Evolutionary conservation across 2,113 vertebrate genomes (phyloP).

Genomic region (Symphodus melops): DNA sequence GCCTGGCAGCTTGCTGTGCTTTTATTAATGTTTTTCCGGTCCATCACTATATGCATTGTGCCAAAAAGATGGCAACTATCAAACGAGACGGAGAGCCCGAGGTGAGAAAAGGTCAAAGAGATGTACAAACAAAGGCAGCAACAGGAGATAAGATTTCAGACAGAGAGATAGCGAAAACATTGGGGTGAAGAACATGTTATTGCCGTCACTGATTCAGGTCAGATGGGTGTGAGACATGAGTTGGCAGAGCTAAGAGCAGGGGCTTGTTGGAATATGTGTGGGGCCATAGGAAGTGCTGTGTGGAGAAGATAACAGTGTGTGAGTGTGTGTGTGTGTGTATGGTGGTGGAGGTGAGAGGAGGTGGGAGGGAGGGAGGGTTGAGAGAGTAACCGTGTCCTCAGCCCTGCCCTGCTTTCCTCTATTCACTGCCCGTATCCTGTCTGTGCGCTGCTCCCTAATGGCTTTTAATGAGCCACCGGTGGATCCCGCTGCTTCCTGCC

Average conservation of each 20-base stretch:
- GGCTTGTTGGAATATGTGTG: slow-evolving; percentile 76
- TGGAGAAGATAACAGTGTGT: slow-evolving; percentile 82
- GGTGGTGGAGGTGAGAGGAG: slow-evolving; percentile 23
- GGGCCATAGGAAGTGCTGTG: slow-evolving; percentile 85
- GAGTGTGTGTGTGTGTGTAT: slow-evolving; percentile 47
- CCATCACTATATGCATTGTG: slow-evolving; percentile 50
- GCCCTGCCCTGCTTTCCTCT: slow-evolving; percentile 85
- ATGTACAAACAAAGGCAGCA: slow-evolving; percentile 70
- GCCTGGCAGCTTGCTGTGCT: slow-evolving; percentile 39
- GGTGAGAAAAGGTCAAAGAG: slow-evolving; percentile 72
- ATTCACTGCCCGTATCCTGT: slow-evolving; percentile 86
- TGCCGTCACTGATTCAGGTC: slow-evolving; percentile 60
- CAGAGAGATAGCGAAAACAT: slow-evolving; percentile 59
- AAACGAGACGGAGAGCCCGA: slow-evolving; percentile 59
- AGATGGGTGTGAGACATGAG: slow-evolving; percentile 69
- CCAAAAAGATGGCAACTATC: slow-evolving; percentile 67
- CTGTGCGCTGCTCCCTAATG: slow-evolving; percentile 79
- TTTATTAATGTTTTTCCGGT: slow-evolving; percentile 65
- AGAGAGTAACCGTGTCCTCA: slow-evolving; percentile 71
- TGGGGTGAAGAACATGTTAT: slow-evolving; percentile 65
- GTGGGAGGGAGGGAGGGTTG: slow-evolving; percentile 22
- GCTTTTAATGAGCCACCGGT: slow-evolving; percentile 81
- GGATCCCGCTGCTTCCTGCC: slow-evolving; percentile 76
- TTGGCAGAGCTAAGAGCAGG: slow-evolving; percentile 67
- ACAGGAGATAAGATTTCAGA: slow-evolving; percentile 69